Evolutionary conservation across 2,888 invertebrate genomes (phyloP).

Genomic region (Sarcophaga subvicina): DNA sequence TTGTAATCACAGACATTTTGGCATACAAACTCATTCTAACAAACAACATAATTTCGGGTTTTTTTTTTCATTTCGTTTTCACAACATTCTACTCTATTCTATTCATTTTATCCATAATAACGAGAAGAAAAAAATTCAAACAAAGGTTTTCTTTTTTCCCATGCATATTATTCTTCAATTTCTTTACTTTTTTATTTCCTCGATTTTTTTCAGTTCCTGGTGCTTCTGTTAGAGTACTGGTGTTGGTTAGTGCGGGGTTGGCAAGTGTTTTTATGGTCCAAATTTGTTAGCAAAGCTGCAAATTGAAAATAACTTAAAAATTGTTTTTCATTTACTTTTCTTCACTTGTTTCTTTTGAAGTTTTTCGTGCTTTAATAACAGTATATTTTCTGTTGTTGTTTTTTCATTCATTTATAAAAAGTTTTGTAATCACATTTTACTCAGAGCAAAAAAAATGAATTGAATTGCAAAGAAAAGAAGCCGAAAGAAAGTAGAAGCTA

Average conservation of each 20-base stretch:
- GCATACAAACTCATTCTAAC: neutral
- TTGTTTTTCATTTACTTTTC: neutral
- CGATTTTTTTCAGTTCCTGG: neutral
- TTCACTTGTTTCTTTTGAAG: neutral
- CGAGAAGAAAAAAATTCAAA: constrained; percentile 8
- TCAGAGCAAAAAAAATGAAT: neutral
- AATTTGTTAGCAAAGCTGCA: constrained; percentile 32
- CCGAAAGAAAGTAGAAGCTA: constrained; percentile 20
- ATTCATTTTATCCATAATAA: neutral
- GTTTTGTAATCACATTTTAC: constrained; percentile 46
- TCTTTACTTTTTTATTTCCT: neutral
- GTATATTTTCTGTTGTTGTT: constrained; percentile 18
- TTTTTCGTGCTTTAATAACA: constrained; percentile 23
- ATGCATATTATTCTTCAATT: neutral
- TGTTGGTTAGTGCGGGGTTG: neutral
- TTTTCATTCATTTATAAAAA: constrained; percentile 27
- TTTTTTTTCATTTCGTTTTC: neutral
- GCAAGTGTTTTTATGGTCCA: constrained; percentile 46
- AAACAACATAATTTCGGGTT: neutral
- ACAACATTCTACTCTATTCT: neutral
- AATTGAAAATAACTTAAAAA: constrained; percentile 62
- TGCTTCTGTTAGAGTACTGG: neutral
- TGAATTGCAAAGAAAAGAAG: neutral
- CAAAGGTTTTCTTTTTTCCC: neutral
- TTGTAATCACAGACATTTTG: constrained; percentile 55